Evolutionary conservation across 2,888 invertebrate genomes (phyloP), one percentile per base, ranked within the genome.

Genomic region (Chalcosyrphus nemorum): DNA sequence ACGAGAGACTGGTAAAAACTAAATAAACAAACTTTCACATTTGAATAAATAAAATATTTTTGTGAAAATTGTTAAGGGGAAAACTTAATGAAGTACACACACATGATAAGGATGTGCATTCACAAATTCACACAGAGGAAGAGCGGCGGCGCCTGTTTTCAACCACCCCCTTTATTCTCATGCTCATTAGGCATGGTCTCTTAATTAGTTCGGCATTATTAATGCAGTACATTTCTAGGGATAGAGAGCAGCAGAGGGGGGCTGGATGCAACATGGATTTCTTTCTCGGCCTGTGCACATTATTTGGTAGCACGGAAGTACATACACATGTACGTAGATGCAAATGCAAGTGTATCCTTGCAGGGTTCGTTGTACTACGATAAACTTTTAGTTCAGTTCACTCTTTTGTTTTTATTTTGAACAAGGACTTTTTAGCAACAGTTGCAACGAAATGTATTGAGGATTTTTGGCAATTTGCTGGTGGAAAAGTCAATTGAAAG

Each of bases 151-250:
- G 19, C n/a, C 11, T 5, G 4, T 17, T 13, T 13, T 6, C 43
- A 19, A 13, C 7, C 41, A n/a, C 35, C 70, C 61, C 54, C 47
- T 15, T n/a, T 27, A 72, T 65, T 77, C 41, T 24, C 66, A 57
- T 76, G 71, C 71, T 81, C 81, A 81, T 77, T 81, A 77, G 66
- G 71, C 76, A 72, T 7, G 65, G 77, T 61, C 59, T 76, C 81
- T 82, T 82, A 82, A 82, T 82, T 82, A 82, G 81, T 82, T 82
- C 38, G 65, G 38, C 71, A 82, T 82, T 82, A 82, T 82, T 68
- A 82, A 81, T 81, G 77, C 57, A 41, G 50, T 54, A 61, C 29
- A 68, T 54, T 66, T 61, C 6, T 13, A 24, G 57, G 19, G 45
- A 29, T 19, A 29, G 17, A 17, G 7, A 29, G 9, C 0, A 15